phyloP scores from a whole-genome alignment of 2,888 invertebrate species.

The Therioaphis trifolii region DNA sequence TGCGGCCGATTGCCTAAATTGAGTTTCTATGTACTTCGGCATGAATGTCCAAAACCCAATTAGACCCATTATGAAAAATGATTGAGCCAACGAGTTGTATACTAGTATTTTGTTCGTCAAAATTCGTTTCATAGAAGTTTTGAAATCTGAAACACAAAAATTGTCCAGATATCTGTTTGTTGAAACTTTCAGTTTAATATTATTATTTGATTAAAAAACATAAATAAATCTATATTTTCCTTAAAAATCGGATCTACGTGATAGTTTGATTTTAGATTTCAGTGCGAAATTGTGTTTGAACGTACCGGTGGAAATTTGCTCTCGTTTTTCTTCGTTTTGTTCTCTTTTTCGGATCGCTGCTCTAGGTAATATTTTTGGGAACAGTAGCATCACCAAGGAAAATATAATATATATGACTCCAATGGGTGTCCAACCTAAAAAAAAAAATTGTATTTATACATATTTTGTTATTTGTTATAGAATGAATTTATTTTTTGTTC shows the following conservation, averaged over 20 bases:
- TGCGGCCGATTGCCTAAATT: slow-evolving; percentile 71
- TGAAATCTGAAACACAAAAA: slow-evolving; percentile 67
- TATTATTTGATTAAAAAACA: no score
- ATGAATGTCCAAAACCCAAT: slow-evolving; percentile 71
- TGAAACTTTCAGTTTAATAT: no score
- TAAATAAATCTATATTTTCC: no score
- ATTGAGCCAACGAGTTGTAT: slow-evolving; percentile 70
- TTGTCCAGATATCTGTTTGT: no score
- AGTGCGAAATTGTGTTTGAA: no score
- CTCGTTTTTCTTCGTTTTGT: slow-evolving; percentile 12
- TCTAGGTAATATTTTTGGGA: slow-evolving; percentile 69
- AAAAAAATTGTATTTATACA: no score
- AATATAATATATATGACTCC: slow-evolving; percentile 66
- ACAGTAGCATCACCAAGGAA: slow-evolving; percentile 68
- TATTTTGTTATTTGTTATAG: background rate
- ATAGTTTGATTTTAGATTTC: no score
- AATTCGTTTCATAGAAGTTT: slow-evolving; percentile 67
- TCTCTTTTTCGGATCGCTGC: slow-evolving; percentile 56
- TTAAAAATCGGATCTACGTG: no score
- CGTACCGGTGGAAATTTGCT: slow-evolving; percentile 38
- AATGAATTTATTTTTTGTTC: background rate
- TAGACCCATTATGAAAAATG: slow-evolving; percentile 69
- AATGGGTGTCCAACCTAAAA: slow-evolving; percentile 66
- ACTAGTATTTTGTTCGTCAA: slow-evolving; percentile 69
- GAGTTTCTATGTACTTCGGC: slow-evolving; percentile 73